Base-by-base conservation (phyloP, 2,113 vertebrate species). In the Plecotus auritus region DNA sequence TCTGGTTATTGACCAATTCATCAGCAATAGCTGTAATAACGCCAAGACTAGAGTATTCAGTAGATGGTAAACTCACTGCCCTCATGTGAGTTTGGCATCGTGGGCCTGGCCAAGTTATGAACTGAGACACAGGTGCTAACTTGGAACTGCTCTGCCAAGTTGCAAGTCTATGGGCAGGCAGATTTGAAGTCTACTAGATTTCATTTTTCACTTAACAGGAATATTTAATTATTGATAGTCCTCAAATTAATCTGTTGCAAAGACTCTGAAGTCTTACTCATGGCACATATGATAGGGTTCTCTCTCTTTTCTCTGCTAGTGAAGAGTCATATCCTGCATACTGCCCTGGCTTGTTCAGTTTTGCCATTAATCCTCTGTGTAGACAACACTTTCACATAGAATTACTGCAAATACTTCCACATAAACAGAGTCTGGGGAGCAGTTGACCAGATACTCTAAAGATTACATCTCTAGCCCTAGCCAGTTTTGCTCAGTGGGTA, bases 1-100 rank as follows among this genome's bases (percentile, higher is more conserved):
- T 93, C 78, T 95, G 69, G 28, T 93, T 95, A 96, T 90, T 97
- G 49, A 20, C 32, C n/a, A 87, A 64, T 95, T 92, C 91, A 85
- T 92, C 85, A 95, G 80, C 80, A 85, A 16, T 32, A 90, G 40
- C 72, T 92, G 9, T 90, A 95, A 85, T 92, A 93, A 95, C 88
- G 42, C 30, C 80, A 91, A 64, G 7, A 4, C 22, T 42, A 67
- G 64, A 73, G 14, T 67, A 90, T 77, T 90, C 40, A 67, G 9
- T 40, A 87, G 45, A 93, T 82, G n/a, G 77, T 83, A 88, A 95
- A 93, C 64, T 93, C 51, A 81, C 35, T 12, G 61, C n/a, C 70
- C 35, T 93, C 26, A 6, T 59, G 74, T 66, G 69, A 67, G 23
- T 26, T 30, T 77, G 45, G 81, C 13, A 67, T 92, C n/a, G 86